Percentiles rank a stretch among this genome's conserved stretches.
Conservation (phyloP, 2,797 vertebrate species). For the Lagocephalus sceleratus region DNA sequence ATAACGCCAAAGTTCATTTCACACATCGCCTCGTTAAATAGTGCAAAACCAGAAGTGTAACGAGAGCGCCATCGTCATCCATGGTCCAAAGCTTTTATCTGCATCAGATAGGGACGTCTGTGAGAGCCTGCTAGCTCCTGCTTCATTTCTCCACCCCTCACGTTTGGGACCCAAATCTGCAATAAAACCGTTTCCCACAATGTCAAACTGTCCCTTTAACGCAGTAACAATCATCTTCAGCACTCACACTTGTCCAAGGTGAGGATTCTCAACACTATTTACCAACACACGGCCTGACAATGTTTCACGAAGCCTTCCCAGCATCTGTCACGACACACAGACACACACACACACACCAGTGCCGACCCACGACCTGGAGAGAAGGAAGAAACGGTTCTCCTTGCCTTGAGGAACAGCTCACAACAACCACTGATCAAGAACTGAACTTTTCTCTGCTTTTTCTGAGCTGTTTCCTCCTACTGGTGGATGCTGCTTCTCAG, state of each 20-base stretch:
- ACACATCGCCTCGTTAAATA: not conserved
- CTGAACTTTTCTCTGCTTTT: slow-evolving; percentile 31
- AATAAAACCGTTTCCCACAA: not conserved
- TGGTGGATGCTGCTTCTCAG: slow-evolving; percentile 23
- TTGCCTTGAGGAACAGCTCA: slow-evolving; percentile 45
- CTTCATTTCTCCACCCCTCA: not conserved
- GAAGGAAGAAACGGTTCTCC: slow-evolving; percentile 7
- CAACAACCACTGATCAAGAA: slow-evolving; percentile 33
- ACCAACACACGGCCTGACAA: no score
- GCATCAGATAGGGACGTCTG: not conserved
- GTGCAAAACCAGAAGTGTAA: not conserved
- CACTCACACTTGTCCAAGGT: slow-evolving; percentile 26
- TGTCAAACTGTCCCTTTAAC: slow-evolving; percentile 25
- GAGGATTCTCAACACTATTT: not conserved
- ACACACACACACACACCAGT: slow-evolving; percentile 25
- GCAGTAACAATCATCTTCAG: slow-evolving; percentile 35
- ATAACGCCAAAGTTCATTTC: not conserved
- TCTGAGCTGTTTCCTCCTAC: not conserved
- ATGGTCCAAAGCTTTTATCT: not conserved
- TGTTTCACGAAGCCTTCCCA: slow-evolving; percentile 6
- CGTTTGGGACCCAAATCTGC: not conserved
- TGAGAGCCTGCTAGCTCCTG: not conserved
- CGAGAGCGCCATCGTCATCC: not conserved
- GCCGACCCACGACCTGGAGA: slow-evolving; percentile 29
- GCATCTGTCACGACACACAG: slow-evolving; percentile 28